Base-by-base conservation (phyloP, 2,888 invertebrate species). In the Apamea epomidion region DNA sequence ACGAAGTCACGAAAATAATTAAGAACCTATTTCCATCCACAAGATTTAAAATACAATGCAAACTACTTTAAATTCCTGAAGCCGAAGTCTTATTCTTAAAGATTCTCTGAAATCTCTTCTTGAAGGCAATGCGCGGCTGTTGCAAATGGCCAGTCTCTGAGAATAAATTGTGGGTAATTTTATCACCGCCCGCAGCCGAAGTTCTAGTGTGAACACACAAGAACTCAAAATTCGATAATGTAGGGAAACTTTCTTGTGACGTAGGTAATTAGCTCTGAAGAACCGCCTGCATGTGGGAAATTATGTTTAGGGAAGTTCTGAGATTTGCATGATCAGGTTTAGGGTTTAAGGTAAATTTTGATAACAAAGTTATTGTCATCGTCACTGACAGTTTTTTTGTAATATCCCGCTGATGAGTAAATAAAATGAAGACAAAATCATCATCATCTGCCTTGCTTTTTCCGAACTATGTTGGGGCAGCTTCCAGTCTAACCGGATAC, bases 121-220 rank as follows among this genome's bases (percentile, higher is more conserved):
- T 89, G 85, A 83, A 87, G 88, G 86, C 88, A 80, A 85, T 75
- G 91, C 91, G 89, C 94, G 93, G 94, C 93, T 96, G 95, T 93
- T 92, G 91, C 91, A 92, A 96, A 96, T 93, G 94, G 93, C 92
- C 91, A 89, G 91, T 87, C 91, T 89, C 83, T 85, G 89, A 80
- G 91, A 92, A 95, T 93, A 94, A 96, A 95, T 94, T 94, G 93
- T 85, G 90, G 89, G 92, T 93, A 94, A 95, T 95, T 95, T 95
- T 95, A 95, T 95, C 93, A 94, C 92, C 91, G 90, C 89, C 89
- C 84, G 74, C 84, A 82, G 67, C n/a, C 74, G 81, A 92, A 94
- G 91, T 89, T 92, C 92, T 88, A 84, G 89, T 82, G 88, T 87
- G 88, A 89, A 90, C 90, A 90, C 89, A 74, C 73, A 68, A 75